phyloP scores from a whole-genome alignment of 1,140 invertebrate genomes.

The Scaptodrosophila lebanonensis region DNA sequence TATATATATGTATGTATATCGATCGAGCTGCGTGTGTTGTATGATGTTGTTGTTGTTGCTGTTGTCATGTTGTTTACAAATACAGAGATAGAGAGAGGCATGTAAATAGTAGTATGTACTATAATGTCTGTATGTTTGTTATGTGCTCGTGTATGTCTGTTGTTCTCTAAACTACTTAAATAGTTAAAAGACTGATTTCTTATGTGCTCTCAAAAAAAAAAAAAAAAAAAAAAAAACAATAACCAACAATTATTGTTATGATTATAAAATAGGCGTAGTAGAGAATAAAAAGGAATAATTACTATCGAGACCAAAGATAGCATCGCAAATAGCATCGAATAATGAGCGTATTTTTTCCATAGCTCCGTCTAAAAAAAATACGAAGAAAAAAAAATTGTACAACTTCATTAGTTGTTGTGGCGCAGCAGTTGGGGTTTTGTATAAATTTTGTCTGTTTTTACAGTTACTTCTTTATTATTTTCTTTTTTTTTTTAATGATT shows the following conservation, averaged over 20 bases:
- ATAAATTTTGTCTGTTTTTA: slow-evolving; percentile 27
- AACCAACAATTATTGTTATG: slow-evolving; percentile 42
- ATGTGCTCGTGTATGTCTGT: slow-evolving; percentile 9
- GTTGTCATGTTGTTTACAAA: slow-evolving; percentile 7
- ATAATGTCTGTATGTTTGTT: slow-evolving; percentile 11
- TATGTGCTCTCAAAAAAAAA: slow-evolving; percentile 65
- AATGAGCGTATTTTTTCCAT: slow-evolving; percentile 75
- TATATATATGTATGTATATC: slow-evolving; percentile 25
- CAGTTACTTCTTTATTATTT: slow-evolving; percentile 38
- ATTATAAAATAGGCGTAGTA: slow-evolving; percentile 68
- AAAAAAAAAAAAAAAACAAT: slow-evolving; percentile 34
- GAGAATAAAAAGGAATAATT: slow-evolving; percentile 72
- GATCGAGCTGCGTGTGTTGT: slow-evolving; percentile 2
- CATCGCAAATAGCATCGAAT: slow-evolving; percentile 74
- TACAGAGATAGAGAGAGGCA: slow-evolving; percentile 24
- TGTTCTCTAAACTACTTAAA: slow-evolving; percentile 56
- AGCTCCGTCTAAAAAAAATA: slow-evolving; percentile 71
- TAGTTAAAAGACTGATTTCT: slow-evolving; percentile 39
- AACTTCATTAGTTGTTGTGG: slow-evolving; percentile 68
- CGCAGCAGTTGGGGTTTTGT: slow-evolving; percentile 37
- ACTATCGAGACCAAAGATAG: slow-evolving; percentile 75
- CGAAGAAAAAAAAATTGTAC: slow-evolving; percentile 62
- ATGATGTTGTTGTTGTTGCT: neutral
- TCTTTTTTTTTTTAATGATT: slow-evolving; percentile 29
- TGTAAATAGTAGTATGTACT: slow-evolving; percentile 1